These are phyloP conservation scores for Hemichromis elongatus DNA, from an alignment of 2,113 vertebrate species.

Conservation along the genomic window DNA sequence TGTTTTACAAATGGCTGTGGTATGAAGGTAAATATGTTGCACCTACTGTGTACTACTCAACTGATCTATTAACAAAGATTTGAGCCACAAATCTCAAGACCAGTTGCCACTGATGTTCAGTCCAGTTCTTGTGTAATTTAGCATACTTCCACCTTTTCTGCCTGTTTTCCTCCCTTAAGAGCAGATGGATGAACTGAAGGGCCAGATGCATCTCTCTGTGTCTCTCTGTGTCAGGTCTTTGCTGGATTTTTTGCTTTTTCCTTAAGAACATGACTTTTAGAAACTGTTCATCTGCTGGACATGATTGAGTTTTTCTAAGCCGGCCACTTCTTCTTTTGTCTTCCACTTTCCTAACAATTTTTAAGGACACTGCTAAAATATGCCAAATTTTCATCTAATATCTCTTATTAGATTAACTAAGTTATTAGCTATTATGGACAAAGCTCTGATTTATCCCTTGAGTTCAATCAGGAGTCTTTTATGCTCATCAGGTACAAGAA, in stretches of 20 bases:
- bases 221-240: neutral
- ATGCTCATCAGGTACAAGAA: neutral
- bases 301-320: neutral
- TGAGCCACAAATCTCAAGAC: neutral
- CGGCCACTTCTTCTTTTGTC: neutral
- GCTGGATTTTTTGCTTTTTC: neutral
- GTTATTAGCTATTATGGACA: neutral
- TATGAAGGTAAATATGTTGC: neutral
- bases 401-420: neutral
- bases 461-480: neutral
- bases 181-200: neutral
- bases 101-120: neutral
- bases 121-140: neutral
- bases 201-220: neutral
- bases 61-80: neutral
- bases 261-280: neutral
- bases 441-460: neutral
- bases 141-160: neutral
- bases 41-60: neutral
- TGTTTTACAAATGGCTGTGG: neutral
- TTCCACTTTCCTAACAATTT: neutral
- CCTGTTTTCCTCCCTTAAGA: neutral
- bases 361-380: neutral
- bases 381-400: neutral
- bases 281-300: neutral